Conservation (phyloP, 2,113 vertebrate species). For the Toxostoma redivivum region DNA sequence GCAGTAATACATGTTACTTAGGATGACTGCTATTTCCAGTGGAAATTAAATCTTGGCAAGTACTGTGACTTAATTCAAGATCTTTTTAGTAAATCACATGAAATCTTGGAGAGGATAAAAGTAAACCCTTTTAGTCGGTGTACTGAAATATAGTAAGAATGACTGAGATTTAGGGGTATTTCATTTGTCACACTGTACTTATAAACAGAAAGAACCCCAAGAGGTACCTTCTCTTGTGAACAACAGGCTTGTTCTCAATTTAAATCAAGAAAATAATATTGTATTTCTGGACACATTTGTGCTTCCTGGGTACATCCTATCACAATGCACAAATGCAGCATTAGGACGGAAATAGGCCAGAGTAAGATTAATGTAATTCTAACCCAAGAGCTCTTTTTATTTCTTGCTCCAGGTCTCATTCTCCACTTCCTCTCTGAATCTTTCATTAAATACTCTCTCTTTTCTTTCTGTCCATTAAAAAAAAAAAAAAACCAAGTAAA, state of each 20-base stretch:
- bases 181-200: background rate
- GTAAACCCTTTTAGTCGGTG: background rate
- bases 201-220: background rate
- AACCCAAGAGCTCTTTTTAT: background rate
- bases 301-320: background rate
- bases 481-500: background rate
- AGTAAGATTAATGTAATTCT: background rate
- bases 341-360: background rate
- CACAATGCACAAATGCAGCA: background rate
- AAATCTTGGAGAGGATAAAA: background rate
- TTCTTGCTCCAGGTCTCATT: background rate
- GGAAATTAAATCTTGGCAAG: background rate
- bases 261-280: background rate
- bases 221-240: background rate
- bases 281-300: background rate
- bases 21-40: background rate
- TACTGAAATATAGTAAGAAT: background rate
- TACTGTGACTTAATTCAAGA: background rate
- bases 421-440: background rate
- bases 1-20: background rate
- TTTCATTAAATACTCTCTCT: background rate
- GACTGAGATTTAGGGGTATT: background rate
- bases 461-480: background rate
- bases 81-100: background rate
- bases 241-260: background rate